Base-by-base conservation (phyloP, 2,888 invertebrate species). In the Yponomeuta evonymella region DNA sequence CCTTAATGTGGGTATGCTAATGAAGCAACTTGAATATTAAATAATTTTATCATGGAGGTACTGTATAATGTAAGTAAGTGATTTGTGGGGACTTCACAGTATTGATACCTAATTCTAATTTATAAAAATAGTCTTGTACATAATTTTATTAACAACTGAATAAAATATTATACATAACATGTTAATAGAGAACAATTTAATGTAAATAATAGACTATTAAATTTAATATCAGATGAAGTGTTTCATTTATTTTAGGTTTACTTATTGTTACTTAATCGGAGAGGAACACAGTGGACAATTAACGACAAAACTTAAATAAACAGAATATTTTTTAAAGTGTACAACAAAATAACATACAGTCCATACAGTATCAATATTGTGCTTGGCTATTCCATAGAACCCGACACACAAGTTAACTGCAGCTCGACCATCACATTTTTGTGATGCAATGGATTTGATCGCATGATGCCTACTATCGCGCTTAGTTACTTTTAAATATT, bases 191-290 rank as follows among this genome's bases (percentile, higher is more conserved):
- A 90, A 91, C 91, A 90, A 90, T 90, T 90, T 90, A 90, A 89
- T 92, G 92, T 92, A 92, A 89, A 92, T 92, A 91, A 91, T 91
- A 91, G 91, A 90, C 82, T 90, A 92, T 91, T 91, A 92, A 91
- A 91, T 91, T 92, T 91, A 92, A 91, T 92, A 92, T 91, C 91
- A 91, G 88, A 90, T 88, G 87, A 76, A 78, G 23, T 48, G 67
- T 67, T 67, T 67, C 43, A 67, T 67, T 48, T 43, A 10, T 43
- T 43, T 58, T 15, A 4, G 51, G 51, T 58, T 15, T 15, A 15
- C 12, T 15, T 58, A 58, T 43, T 43, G 8, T 6, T 8, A 43
- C 3, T 43, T 6, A 43, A 43, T 23, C 23, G 5, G 36, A 5
- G 5, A 5, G 36, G 5, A 36, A 36, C 36, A 36, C 36, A 36